Evolutionary conservation across 2,113 vertebrate genomes (phyloP).

Genomic region (Uria lomvia): DNA sequence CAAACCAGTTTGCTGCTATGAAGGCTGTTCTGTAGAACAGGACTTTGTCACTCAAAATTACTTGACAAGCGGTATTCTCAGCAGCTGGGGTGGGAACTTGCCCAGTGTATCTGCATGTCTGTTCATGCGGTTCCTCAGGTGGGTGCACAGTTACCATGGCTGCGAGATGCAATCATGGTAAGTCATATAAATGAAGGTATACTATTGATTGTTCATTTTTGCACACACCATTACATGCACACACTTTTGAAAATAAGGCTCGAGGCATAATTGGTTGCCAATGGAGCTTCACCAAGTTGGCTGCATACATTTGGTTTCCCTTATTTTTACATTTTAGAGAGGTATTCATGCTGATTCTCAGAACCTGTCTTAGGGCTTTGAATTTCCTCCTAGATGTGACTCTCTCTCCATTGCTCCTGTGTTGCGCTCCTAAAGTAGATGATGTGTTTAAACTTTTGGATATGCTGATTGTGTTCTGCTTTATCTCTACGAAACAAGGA

Average conservation of each 20-base stretch:
- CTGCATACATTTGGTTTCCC: background rate
- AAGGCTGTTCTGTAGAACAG: background rate
- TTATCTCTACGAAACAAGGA: background rate
- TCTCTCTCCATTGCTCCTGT: background rate
- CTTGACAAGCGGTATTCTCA: background rate
- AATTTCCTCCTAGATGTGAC: background rate
- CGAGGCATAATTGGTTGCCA: background rate
- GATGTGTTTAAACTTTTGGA: background rate
- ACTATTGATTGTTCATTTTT: conserved; percentile 31
- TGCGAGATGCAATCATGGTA: background rate
- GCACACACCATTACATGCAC: conserved; percentile 43
- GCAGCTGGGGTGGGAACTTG: background rate
- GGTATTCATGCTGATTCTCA: background rate
- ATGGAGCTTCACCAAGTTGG: conserved; percentile 34
- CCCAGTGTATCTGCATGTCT: background rate
- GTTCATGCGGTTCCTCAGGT: background rate
- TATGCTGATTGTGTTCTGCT: background rate
- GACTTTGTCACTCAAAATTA: background rate
- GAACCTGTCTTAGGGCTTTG: background rate
- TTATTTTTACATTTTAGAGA: background rate
- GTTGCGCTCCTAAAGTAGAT: background rate
- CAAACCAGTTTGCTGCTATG: fast-evolving
- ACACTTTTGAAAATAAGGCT: conserved; percentile 19
- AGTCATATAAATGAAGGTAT: background rate
- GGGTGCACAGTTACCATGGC: conserved; percentile 21